Percentiles rank a stretch among this genome's conserved stretches.
Evolutionary conservation across 2,888 invertebrate species (phyloP).

Genomic region (Eupsilia transversa): DNA sequence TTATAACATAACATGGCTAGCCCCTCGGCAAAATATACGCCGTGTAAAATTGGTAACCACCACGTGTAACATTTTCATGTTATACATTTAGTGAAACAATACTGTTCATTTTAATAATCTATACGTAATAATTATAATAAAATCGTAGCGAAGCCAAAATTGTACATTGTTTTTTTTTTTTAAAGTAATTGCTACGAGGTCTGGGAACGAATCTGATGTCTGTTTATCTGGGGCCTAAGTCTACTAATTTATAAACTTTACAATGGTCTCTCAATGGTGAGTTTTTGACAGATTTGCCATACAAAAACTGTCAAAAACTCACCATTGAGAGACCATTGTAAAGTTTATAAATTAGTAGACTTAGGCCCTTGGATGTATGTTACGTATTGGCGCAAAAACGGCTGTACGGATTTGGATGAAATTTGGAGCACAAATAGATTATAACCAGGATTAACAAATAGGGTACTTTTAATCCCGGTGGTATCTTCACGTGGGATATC

Average conservation of each 20-base stretch:
- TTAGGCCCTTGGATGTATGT: too few species aligned
- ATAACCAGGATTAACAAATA: too few species aligned
- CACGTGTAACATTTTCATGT: neutral
- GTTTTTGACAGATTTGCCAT: too few species aligned
- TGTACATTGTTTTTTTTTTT: too few species aligned
- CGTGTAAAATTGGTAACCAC: conserved; percentile 5
- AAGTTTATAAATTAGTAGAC: too few species aligned
- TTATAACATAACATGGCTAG: neutral
- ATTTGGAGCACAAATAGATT: neutral
- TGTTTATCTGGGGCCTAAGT: too few species aligned
- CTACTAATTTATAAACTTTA: too few species aligned
- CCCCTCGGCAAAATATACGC: conserved; percentile 5
- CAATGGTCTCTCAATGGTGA: too few species aligned
- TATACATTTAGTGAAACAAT: neutral
- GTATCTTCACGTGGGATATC: neutral
- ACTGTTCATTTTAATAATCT: neutral
- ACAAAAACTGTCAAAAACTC: too few species aligned
- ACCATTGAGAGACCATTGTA: too few species aligned
- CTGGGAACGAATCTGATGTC: neutral
- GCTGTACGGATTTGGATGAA: neutral
- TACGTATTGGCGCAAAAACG: too few species aligned
- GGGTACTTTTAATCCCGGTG: neutral
- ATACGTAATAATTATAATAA: neutral
- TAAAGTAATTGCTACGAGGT: neutral
- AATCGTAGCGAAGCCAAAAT: too few species aligned